These are phyloP conservation scores for Sebastes itinus DNA, from an alignment of 2,797 vertebrate species.

Conservation along the genomic window DNA sequence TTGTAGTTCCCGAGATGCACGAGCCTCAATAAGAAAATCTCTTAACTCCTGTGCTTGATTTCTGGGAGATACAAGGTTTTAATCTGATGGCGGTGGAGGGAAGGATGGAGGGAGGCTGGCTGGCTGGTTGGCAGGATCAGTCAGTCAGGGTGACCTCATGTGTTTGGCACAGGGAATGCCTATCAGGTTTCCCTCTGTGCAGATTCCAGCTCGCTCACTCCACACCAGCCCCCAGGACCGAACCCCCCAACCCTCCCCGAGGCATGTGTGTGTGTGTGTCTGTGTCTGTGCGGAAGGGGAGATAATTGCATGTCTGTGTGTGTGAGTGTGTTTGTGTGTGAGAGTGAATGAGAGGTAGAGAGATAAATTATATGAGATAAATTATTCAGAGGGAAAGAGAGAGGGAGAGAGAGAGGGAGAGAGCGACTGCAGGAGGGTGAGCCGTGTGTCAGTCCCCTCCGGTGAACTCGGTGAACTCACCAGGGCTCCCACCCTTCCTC, in stretches of 20 bases:
- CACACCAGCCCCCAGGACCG: constrained; percentile 64
- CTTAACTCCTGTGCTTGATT: constrained; percentile 30
- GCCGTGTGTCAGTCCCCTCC: constrained; percentile 62
- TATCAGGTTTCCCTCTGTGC: constrained; percentile 81
- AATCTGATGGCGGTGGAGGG: constrained; percentile 28
- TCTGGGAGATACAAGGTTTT: constrained; percentile 43
- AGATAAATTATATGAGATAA: constrained; percentile 77
- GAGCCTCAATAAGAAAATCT: constrained; percentile 29
- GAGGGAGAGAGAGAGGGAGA: neutral
- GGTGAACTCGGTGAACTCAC: constrained; percentile 72
- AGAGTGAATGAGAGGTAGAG: constrained; percentile 52
- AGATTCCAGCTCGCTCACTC: constrained; percentile 76
- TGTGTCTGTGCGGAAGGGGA: constrained; percentile 1
- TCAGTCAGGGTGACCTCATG: constrained; percentile 83
- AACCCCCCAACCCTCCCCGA: constrained; percentile 32
- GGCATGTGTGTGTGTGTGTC: constrained; percentile 25
- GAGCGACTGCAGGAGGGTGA: constrained; percentile 48
- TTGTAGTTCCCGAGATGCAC: constrained; percentile 19
- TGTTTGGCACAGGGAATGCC: constrained; percentile 77
- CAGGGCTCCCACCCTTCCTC: constrained; percentile 72
- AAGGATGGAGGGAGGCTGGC: constrained; percentile 36
- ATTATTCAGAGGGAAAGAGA: constrained; percentile 71
- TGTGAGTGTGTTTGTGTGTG: neutral
- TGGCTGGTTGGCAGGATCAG: constrained; percentile 49
- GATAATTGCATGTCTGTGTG: constrained; percentile 40